These are phyloP conservation scores for Styela clava DNA, from an alignment of 23 tunicate genomes.

Conservation along the genomic window DNA sequence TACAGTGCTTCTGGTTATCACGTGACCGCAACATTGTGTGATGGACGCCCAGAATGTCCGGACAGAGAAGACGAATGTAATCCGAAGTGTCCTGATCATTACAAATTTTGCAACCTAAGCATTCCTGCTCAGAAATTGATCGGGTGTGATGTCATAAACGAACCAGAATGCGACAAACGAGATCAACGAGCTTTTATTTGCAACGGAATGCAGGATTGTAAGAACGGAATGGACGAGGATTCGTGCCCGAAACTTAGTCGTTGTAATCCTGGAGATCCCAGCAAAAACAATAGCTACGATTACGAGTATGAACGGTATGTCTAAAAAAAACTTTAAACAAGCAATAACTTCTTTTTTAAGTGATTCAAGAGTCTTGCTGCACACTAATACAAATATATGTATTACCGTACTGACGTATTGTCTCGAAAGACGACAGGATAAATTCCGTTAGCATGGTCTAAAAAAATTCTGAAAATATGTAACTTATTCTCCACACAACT, in stretches of 20 bases:
- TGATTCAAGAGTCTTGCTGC: no score
- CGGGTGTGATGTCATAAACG: background rate
- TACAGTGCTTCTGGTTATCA: background rate
- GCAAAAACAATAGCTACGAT: background rate
- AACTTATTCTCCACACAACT: no score
- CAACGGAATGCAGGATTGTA: slow-evolving; percentile 7
- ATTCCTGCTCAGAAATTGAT: background rate
- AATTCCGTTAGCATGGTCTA: no score
- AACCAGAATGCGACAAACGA: slow-evolving; percentile 5
- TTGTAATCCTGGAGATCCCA: background rate
- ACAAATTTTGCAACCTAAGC: background rate
- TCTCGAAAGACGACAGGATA: no score
- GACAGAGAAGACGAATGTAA: slow-evolving; percentile 61
- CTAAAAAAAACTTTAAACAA: background rate
- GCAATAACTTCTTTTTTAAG: background rate
- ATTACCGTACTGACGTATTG: no score
- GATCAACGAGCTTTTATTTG: background rate
- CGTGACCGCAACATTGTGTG: background rate
- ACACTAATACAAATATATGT: no score
- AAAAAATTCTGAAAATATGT: no score
- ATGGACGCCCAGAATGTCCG: slow-evolving; percentile 8
- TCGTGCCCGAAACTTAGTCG: background rate
- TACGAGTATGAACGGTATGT: background rate
- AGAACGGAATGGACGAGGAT: slow-evolving; percentile 1
- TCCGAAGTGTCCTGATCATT: slow-evolving; percentile 20